Percentiles rank a stretch among this genome's conserved stretches.
phyloP scores from a whole-genome alignment of 2,797 vertebrate species.

The Argya squamiceps region DNA sequence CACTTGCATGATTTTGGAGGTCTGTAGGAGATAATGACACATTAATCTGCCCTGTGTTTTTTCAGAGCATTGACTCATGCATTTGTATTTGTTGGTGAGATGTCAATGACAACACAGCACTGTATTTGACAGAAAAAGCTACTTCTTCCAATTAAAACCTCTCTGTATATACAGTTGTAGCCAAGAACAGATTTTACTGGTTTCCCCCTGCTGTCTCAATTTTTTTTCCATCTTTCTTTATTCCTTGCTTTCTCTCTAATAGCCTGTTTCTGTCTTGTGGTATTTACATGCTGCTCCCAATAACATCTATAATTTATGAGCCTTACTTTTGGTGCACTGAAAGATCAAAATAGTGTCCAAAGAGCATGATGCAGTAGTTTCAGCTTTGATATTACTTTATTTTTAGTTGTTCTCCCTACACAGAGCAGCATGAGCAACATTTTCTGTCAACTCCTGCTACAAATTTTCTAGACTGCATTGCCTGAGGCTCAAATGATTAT shows the following conservation, averaged over 20 bases:
- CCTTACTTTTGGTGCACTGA: not conserved
- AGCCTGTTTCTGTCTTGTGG: slow-evolving; percentile 34
- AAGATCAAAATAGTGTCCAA: slow-evolving; percentile 39
- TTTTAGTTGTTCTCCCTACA: slow-evolving; percentile 45
- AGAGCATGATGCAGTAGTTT: not conserved
- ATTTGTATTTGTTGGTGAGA: slow-evolving; percentile 21
- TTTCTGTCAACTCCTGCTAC: slow-evolving; percentile 24
- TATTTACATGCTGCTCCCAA: not conserved
- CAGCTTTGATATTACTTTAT: slow-evolving; percentile 45
- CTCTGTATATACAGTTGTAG: not conserved
- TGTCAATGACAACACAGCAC: not conserved
- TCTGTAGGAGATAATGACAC: not conserved
- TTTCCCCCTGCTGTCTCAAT: not conserved
- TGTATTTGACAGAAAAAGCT: not conserved
- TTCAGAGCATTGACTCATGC: not conserved
- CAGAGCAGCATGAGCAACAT: not conserved
- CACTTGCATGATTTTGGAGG: not conserved
- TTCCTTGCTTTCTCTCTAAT: slow-evolving; percentile 2
- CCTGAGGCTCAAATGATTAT: not conserved
- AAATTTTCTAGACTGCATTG: not conserved
- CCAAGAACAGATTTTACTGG: not conserved
- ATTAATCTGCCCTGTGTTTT: not conserved
- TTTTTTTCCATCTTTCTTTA: not conserved
- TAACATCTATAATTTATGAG: slow-evolving; percentile 22
- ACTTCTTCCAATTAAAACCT: not conserved